Evolutionary conservation across 2,113 vertebrate species (phyloP).

Genomic region (Oryctolagus cuniculus): mOryCun1.1 NC_091443.1:62700501-62701000

Average conservation of each 20-base stretch:
- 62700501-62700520: too few species aligned
- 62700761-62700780: background rate
- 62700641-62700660: background rate
- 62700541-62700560: too few species aligned
- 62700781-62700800: background rate
- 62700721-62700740: background rate
- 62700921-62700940: background rate
- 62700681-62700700: background rate
- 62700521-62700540: too few species aligned
- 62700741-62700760: background rate
- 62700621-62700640: background rate
- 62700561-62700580: too few species aligned
- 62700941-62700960: slow-evolving; percentile 34
- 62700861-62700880: slow-evolving; percentile 17
- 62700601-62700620: too few species aligned
- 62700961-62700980: background rate
- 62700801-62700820: background rate
- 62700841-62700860: background rate
- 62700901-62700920: background rate
- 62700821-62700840: background rate
- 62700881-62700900: background rate
- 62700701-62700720: background rate
- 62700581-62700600: too few species aligned
- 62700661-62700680: background rate
- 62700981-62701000: too few species aligned